Conservation (phyloP, 1,140 invertebrate genomes). For the Apis mellifera region Amel_HAv3.1 CM009931.2:13811001-13811500, state of each 20-base stretch:
- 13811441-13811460: constrained; percentile 47
- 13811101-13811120: constrained; percentile 61
- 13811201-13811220: constrained; percentile 56
- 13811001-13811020: constrained; percentile 27
- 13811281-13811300: background rate
- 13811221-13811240: constrained; percentile 67
- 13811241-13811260: constrained; percentile 60
- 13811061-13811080: constrained; percentile 56
- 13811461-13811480: constrained; percentile 53
- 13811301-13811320: constrained; percentile 48
- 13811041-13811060: constrained; percentile 25
- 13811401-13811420: constrained; percentile 66
- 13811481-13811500: background rate
- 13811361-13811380: constrained; percentile 62
- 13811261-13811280: background rate
- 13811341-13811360: constrained; percentile 58
- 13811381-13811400: constrained; percentile 62
- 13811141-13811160: constrained; percentile 19
- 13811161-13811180: constrained; percentile 44
- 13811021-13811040: constrained; percentile 17
- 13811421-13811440: constrained; percentile 57
- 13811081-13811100: constrained; percentile 63
- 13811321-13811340: constrained; percentile 45
- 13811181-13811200: constrained; percentile 65
- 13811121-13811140: constrained; percentile 50